Evolutionary conservation across 2,797 vertebrate genomes (phyloP).

Genomic region (Sebastiscus albofasciatus): DNA sequence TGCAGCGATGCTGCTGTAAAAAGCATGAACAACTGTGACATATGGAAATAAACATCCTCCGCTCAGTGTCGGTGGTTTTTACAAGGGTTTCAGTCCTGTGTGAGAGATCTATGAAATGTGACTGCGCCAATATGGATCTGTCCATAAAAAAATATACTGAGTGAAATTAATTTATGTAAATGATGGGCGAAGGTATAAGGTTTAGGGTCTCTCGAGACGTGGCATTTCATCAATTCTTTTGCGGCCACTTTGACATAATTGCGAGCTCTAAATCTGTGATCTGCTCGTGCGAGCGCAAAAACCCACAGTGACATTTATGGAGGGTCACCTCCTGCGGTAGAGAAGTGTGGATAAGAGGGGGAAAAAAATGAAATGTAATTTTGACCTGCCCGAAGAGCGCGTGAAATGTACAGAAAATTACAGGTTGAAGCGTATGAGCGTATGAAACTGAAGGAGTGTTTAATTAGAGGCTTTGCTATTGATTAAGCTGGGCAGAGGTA

Average conservation of each 20-base stretch:
- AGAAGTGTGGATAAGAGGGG: conserved; percentile 19
- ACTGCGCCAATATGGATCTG: conserved; percentile 79
- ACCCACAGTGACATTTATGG: conserved; percentile 79
- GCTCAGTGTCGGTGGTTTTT: conserved; percentile 72
- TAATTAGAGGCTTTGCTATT: conserved; percentile 73
- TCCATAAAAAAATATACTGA: conserved; percentile 80
- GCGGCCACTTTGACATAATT: conserved; percentile 83
- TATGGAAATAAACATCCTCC: conserved; percentile 74
- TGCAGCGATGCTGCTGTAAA: conserved; percentile 71
- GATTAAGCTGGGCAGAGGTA: conserved; percentile 68
- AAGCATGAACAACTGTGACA: conserved; percentile 55
- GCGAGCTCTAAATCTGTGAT: conserved; percentile 85
- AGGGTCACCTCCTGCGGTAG: conserved; percentile 68
- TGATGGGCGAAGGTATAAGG: conserved; percentile 65
- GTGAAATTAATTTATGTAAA: conserved; percentile 88
- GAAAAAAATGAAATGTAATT: conserved; percentile 50
- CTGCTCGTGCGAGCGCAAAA: conserved; percentile 69
- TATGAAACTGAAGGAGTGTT: conserved; percentile 66
- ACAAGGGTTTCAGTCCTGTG: conserved; percentile 68
- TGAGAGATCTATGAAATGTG: conserved; percentile 78
- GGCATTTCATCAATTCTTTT: conserved; percentile 84
- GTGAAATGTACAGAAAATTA: conserved; percentile 62
- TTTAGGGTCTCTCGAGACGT: conserved; percentile 55
- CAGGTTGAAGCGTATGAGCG: conserved; percentile 50
- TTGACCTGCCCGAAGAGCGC: conserved; percentile 7